These are phyloP conservation scores for Portunus trituberculatus DNA, from an alignment of 1,140 invertebrate species.

Conservation along the genomic window DNA sequence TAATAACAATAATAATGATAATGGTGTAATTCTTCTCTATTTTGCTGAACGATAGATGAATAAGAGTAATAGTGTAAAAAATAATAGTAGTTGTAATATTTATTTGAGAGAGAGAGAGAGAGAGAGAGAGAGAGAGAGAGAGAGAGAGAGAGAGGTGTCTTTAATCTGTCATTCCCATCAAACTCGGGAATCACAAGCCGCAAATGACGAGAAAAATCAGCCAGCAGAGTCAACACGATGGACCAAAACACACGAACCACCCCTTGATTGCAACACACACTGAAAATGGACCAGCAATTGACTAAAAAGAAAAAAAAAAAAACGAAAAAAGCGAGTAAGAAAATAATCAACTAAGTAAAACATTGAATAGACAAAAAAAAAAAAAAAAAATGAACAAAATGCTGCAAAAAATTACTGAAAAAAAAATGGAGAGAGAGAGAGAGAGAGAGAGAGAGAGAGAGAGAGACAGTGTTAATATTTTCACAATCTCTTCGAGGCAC, in stretches of 20 bases:
- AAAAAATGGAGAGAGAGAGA: background rate
- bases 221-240: background rate
- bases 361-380: background rate
- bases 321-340: background rate
- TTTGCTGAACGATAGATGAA: no score
- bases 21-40: no score
- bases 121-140: constrained; percentile 31
- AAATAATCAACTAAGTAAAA: background rate
- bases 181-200: background rate
- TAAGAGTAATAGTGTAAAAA: no score
- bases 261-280: background rate
- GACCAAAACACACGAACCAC: background rate
- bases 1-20: no score
- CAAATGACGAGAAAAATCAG: background rate
- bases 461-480: background rate
- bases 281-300: background rate
- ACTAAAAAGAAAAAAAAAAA: background rate
- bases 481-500: background rate
- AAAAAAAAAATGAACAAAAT: background rate
- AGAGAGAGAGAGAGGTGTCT: background rate
- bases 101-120: background rate
- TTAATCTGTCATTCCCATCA: constrained; percentile 12
- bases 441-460: constrained; percentile 15
- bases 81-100: background rate
- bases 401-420: background rate